Base-by-base conservation (phyloP, 2,888 invertebrate genomes). In the Holacanthella duospinosa region DNA sequence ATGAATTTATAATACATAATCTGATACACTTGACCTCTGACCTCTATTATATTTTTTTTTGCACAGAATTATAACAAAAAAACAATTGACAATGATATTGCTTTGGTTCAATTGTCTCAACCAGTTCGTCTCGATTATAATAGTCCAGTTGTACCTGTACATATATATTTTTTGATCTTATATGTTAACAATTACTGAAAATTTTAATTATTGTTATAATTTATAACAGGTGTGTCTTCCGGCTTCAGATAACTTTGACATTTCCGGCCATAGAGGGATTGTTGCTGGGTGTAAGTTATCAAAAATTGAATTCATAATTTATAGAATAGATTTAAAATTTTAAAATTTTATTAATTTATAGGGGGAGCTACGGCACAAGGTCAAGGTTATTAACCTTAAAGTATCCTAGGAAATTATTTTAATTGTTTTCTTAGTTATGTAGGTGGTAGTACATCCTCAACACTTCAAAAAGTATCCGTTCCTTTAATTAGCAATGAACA, bases 401-500 rank as follows among this genome's bases (percentile, higher is more conserved):
- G n/a, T n/a, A n/a, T n/a, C n/a, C n/a, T n/a, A n/a, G 36, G 16
- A 36, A 12, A 36, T 36, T 36, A 12, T 36, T 6, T 6, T 36
- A 12, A 12, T 36, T 36, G 16, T 53, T 25, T 55, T n/a, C 21
- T n/a, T 9, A n/a, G 21, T n/a, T n/a, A 24, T 27, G 9, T 28
- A 29, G 55, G 63, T 25, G 66, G 61, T 19, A 53, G 55, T 12
- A 44, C 61, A 1, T 59, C 67, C 2, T 60, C 59, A 19, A 57
- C 19, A 27, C 54, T 70, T 6, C 64, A 59, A 36, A 68, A 61
- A 60, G 68, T 68, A 0, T 36, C 59, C 21, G 68, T 70, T 29
- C 63, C 68, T 27, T 55, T 70, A 9, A 24, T 70, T 4, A 64
- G 59, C 43, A 68, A 70, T 64, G 67, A 67, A 27, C 48, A 61